A percentile compares a stretch with the other conserved stretches of the same genome.
Conservation (phyloP, 2,113 vertebrate genomes). For the Chinchilla lanigera region DNA sequence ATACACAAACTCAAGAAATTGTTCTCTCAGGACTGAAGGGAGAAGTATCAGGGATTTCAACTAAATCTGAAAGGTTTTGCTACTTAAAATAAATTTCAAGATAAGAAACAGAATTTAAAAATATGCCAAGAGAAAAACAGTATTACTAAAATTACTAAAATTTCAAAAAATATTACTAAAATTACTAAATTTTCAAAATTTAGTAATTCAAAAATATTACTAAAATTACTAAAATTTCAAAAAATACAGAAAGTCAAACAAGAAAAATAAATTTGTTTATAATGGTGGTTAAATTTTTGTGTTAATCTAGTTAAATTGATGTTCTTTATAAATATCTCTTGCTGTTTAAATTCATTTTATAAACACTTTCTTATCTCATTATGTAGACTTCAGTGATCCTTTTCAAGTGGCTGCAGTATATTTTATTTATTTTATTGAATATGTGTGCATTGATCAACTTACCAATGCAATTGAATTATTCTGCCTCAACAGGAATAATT, state of each 20-base stretch:
- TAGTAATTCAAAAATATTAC: neutral
- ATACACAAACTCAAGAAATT: neutral
- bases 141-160: conserved; percentile 13
- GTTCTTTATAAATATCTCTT: neutral
- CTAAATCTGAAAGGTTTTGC: neutral
- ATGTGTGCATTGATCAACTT: neutral
- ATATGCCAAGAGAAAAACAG: neutral
- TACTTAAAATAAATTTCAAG: neutral
- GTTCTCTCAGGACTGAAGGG: neutral
- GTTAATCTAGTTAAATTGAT: neutral
- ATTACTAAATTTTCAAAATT: neutral
- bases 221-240: neutral
- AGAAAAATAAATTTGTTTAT: neutral
- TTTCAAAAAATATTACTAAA: conserved; percentile 11
- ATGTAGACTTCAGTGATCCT: neutral
- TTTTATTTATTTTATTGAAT: neutral
- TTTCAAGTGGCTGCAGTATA: neutral
- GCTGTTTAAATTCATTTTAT: neutral
- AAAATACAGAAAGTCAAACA: neutral
- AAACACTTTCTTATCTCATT: neutral
- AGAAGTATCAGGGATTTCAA: neutral
- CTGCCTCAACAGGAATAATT: neutral
- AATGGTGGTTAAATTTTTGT: neutral
- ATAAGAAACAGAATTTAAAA: neutral
- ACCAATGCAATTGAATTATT: neutral